phyloP scores from a whole-genome alignment of 2,113 vertebrate genomes.

The Siniperca chuatsi region DNA sequence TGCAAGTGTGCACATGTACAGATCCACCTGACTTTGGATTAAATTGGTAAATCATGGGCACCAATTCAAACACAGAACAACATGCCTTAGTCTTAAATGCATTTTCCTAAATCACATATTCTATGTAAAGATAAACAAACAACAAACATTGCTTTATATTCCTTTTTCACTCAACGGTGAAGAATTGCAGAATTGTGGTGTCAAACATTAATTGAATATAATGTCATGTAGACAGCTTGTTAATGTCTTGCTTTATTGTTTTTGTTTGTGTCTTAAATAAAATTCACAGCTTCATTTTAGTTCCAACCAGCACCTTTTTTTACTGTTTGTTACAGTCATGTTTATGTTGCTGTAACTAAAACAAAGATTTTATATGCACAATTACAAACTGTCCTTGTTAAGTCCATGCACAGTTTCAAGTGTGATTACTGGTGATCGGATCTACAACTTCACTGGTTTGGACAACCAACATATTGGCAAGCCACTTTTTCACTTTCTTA shows the following conservation, averaged over 20 bases:
- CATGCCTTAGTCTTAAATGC: not conserved
- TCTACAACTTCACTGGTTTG: not conserved
- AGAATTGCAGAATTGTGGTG: not conserved
- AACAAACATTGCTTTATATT: not conserved
- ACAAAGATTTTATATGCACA: not conserved
- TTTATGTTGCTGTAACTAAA: not conserved
- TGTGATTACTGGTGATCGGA: not conserved
- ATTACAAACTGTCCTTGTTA: constrained; percentile 3
- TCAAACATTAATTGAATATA: not conserved
- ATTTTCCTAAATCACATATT: not conserved
- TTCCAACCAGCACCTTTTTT: not conserved
- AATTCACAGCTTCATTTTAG: not conserved
- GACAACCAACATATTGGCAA: not conserved
- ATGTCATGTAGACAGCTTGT: not conserved
- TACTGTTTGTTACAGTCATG: not conserved
- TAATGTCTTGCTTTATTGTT: not conserved
- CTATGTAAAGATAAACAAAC: not conserved
- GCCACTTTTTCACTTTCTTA: not conserved
- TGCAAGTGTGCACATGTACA: not conserved
- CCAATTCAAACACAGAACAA: constrained; percentile 2
- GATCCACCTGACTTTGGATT: constrained; percentile 4
- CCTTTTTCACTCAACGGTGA: not conserved
- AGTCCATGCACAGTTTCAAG: not conserved
- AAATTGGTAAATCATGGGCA: not conserved
- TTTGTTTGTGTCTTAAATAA: not conserved